phyloP scores from a whole-genome alignment of 2,888 invertebrate genomes.

The Scelioninae gen. 2 region DNA sequence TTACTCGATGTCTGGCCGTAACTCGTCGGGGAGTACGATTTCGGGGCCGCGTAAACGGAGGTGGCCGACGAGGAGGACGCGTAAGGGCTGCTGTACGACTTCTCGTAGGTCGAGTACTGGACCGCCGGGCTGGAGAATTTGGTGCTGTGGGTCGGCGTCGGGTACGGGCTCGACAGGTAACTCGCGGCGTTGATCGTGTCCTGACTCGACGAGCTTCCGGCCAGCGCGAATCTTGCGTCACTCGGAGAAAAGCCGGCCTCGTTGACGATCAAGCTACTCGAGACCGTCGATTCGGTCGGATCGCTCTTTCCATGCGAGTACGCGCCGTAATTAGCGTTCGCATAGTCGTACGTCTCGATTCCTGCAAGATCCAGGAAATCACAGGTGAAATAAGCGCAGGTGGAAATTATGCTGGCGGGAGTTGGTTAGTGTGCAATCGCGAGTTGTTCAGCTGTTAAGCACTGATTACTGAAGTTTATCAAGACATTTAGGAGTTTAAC shows the following conservation, averaged over 20 bases:
- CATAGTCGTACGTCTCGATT: slow-evolving; percentile 59
- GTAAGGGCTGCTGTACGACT: slow-evolving; percentile 37
- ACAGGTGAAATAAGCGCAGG: slow-evolving; percentile 39
- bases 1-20: slow-evolving; percentile 37
- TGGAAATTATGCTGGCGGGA: slow-evolving; percentile 28
- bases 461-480: slow-evolving; percentile 44
- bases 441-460: slow-evolving; percentile 46
- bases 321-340: slow-evolving; percentile 57
- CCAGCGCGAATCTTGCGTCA: slow-evolving; percentile 50
- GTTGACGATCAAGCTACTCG: slow-evolving; percentile 49
- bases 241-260: slow-evolving; percentile 53
- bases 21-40: slow-evolving; percentile 36
- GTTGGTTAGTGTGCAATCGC: slow-evolving; percentile 28
- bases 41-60: slow-evolving; percentile 31
- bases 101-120: slow-evolving; percentile 39
- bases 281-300: slow-evolving; percentile 54
- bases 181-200: slow-evolving; percentile 37
- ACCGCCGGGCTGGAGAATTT: slow-evolving; percentile 43
- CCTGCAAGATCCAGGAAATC: slow-evolving; percentile 49
- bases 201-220: slow-evolving; percentile 43
- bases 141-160: slow-evolving; percentile 42
- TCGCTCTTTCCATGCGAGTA: slow-evolving; percentile 62
- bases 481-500: slow-evolving; percentile 24
- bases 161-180: slow-evolving; percentile 46
- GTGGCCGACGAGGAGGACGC: slow-evolving; percentile 27